Evolutionary conservation across 2,113 vertebrate species (phyloP), one percentile per base, ranked within the genome.

Genomic region (Nycticebus coucang): DNA sequence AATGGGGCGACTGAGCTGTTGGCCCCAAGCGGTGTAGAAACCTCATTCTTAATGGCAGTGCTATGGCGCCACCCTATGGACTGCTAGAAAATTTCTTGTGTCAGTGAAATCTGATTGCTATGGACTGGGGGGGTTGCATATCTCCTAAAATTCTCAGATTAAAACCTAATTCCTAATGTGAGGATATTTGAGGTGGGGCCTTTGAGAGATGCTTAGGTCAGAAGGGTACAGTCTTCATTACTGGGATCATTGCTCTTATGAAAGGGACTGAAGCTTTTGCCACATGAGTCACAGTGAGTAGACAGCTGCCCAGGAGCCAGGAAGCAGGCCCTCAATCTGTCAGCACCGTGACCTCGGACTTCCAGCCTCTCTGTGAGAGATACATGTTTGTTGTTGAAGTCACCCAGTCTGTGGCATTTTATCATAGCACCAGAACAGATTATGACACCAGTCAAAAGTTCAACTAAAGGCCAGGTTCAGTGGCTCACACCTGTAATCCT

Each of bases 21-120:
- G 86, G 71, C 35, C 84, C 37, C 64, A 69, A 13, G 26, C 35
- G 41, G 57, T 30, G 21, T 7, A 14, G 55, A 89, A 64, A 74
- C 28, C 30, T 59, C 26, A 22, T 41, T 89, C 26, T 87, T 17
- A 92, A 94, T 37, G 62, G 75, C 60, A 89, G 66, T 89, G 59
- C 72, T 41, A 89, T 37, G 96, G 93, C 60, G 96, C 97, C 97
- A 97, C 95, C 94, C 87, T 77, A 93, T 93, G 93, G 97, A 50
- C 57, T 64, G 1, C 41, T 78, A 37, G 89, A 50, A 41, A 96
- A 93, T 84, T 28, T 79, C 21, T 95, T 21, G 60, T 66, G 57
- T 30, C 81, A 57, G n/a, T 57, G 57, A 72, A 96, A 83, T 71
- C 4, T 22, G 45, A 74, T 7, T 59, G 7, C 45, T 50, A 19